Base-by-base conservation (phyloP, 2,888 invertebrate species). In the Aphidoletes aphidimyza region DNA sequence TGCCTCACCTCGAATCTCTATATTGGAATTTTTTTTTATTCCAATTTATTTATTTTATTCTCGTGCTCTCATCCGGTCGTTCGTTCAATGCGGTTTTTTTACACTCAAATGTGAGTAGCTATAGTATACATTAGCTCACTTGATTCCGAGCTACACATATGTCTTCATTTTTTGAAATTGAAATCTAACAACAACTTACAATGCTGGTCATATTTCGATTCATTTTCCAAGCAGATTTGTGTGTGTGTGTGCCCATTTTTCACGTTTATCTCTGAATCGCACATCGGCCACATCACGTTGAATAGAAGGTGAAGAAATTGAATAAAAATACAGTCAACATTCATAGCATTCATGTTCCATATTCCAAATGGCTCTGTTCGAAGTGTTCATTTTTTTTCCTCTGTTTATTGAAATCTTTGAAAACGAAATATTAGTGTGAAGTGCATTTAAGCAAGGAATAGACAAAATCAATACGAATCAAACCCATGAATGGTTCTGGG, bases 31-130 rank as follows among this genome's bases (percentile, higher is more conserved):
- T 69, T 69, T 30, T 30, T 17, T 54, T 30, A 9, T 42, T 42
- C 42, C 34, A 69, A 30, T 69, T 69, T 69, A 69, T 69, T 69
- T 69, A 69, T 69, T 69, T 17, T n/a, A n/a, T n/a, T n/a, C n/a
- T n/a, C n/a, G n/a, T n/a, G n/a, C n/a, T n/a, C n/a, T n/a, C n/a
- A n/a, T n/a, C n/a, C n/a, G n/a, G n/a, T n/a, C n/a, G n/a, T n/a
- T n/a, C n/a, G 26, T 11, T 26, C 26, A 5, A 26, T 30, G 69
- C n/a, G 69, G 14, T 69, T 69, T 69, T 69, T 69, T 30, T n/a
- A n/a, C n/a, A 34, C 69, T 9, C 34, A 0, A 14, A 14, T n/a
- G n/a, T n/a, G n/a, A n/a, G n/a, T n/a, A n/a, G n/a, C n/a, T n/a
- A n/a, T n/a, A n/a, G 30, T 69, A 47, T 17, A 54, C 54, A 26